Base-by-base conservation (phyloP, 2,888 invertebrate genomes). In the Stenurella melanura region DNA sequence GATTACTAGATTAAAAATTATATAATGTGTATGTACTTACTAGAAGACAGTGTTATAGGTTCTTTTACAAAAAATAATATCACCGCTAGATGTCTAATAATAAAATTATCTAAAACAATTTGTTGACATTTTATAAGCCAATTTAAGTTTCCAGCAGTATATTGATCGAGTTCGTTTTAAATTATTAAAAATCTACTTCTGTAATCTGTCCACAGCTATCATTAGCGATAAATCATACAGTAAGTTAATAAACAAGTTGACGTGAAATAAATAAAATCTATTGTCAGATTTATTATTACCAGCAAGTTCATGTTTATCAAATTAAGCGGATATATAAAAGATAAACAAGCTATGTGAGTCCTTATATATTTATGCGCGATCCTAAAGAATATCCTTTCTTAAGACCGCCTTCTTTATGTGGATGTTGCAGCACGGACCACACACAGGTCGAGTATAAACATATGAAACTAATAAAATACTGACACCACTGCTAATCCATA, bases 401-500 rank as follows among this genome's bases (percentile, higher is more conserved):
- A 26, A 26, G 78, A 54, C 76, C 80, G 77, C 80, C 80, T 74
- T 77, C 80, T 80, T 76, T 69, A 76, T 80, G 76, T 80, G 72
- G 71, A 60, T 66, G 74, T 74, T 69, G 64, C 68, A 69, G 76
- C 73, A 71, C 67, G 72, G 80, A 80, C 80, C 80, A 80, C 80
- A 80, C 80, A 80, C 80, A 74, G 69, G 26, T 60, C 50, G 70
- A 74, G 61, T 56, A 63, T 63, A 73, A 73, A 80, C 82, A 82
- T 73, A 79, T 81, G 81, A 77, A 81, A 79, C 78, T 76, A 80
- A 82, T 82, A 82, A 82, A 81, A 82, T 77, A 75, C 74, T 68
- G 77, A 72, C 70, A 77, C 66, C 70, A 75, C 70, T 74, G 81
- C 76, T 74, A 78, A 79, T 78, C 78, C 77, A 57, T 80, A 79